Base-by-base conservation (phyloP, 92 coral and sea anemone genomes). In the Hydrozoanthus gracilis region DNA sequence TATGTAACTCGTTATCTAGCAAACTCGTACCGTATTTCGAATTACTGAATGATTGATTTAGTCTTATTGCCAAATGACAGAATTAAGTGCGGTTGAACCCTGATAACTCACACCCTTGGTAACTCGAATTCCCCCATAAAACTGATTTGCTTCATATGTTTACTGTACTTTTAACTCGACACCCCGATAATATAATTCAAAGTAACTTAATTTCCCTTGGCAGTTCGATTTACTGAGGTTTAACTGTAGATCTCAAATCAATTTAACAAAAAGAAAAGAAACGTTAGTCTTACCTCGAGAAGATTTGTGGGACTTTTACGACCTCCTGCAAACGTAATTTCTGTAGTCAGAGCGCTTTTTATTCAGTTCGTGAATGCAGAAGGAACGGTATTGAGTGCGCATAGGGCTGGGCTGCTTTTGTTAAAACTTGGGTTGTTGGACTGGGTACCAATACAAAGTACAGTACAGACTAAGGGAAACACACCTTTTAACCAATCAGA, bases 251-350 rank as follows among this genome's bases (percentile, higher is more conserved):
- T 16, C n/a, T 46, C 14, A 4, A 73, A 8, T 5, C 7, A 14
- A 4, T 73, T 5, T 46, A 13, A 44, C 9, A 27, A 27, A 27
- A 27, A 27, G 16, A 44, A 71, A 71, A 71, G 8, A n/a, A 14
- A 11, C 52, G 50, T 44, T 8, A 35, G 15, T 18, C 77, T 51
- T 47, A 93, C 96, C 94, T 93, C 93, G 14, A 91, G 74, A 4
- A 94, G 91, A 55, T 94, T 94, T 45, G 93, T 86, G 0, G 93
- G 89, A 60, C 88, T 88, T 76, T 82, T 90, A 1, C 92, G 45
- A 12, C 16, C 4, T 16, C 13, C 80, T 76, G 65, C 44, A 17
- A 16, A 8, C 4, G 14, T 16, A 76, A 76, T 27, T 68, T 14
- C 15, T 14, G 68, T 61, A 45, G 51, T 46, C n/a, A 47, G 8